phyloP scores from a whole-genome alignment of 2,113 vertebrate genomes.

The Heptranchias perlo region DNA sequence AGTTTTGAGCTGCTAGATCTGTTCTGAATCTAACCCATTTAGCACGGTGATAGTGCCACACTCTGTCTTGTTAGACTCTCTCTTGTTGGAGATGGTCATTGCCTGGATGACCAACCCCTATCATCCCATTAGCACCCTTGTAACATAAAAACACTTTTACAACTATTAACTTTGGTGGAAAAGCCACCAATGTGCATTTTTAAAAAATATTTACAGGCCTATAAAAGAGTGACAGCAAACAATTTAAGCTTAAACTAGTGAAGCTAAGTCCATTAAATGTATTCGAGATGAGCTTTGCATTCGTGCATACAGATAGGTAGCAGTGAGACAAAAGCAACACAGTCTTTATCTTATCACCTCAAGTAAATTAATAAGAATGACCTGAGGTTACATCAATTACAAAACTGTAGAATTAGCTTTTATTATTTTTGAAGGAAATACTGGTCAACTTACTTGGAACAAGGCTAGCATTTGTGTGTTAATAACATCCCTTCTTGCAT shows the following conservation, averaged over 20 bases:
- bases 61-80: no score
- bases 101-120: no score
- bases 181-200: no score
- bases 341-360: background rate
- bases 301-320: background rate
- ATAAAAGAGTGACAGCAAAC: background rate
- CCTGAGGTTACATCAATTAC: background rate
- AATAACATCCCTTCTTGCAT: background rate
- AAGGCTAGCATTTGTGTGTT: background rate
- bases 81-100: no score
- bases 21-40: no score
- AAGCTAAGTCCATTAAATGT: background rate
- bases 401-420: background rate
- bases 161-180: background rate
- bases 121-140: no score
- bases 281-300: background rate
- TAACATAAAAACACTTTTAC: no score
- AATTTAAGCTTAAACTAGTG: background rate
- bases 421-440: no score
- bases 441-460: background rate
- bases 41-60: no score
- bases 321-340: background rate
- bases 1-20: no score
- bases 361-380: background rate
- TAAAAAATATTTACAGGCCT: no score